Percentiles rank a stretch among this genome's conserved stretches.
Evolutionary conservation across 2,113 vertebrate species (phyloP).

Genomic region (Mobula hypostoma): DNA sequence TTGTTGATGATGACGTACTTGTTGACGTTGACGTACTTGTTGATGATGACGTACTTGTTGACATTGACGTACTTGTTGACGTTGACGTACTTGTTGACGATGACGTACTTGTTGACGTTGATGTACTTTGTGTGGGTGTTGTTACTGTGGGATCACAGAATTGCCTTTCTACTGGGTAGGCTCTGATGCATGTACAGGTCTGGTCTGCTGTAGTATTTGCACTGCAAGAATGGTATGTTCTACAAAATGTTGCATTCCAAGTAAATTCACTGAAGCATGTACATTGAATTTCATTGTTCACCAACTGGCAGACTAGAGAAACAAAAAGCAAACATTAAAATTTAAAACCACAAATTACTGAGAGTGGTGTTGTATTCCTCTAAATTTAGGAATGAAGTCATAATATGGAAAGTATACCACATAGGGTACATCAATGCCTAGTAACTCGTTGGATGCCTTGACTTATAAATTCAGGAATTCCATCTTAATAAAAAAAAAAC

Average conservation of each 20-base stretch:
- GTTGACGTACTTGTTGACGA: not conserved
- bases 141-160: constrained; percentile 44
- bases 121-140: not conserved
- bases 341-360: not conserved
- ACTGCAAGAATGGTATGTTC: constrained; percentile 46
- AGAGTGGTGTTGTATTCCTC: not conserved
- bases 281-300: constrained; percentile 47
- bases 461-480: not conserved
- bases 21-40: not conserved
- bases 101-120: not conserved
- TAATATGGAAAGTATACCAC: not conserved
- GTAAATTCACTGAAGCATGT: constrained; percentile 49
- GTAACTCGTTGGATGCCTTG: not conserved
- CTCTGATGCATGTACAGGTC: constrained; percentile 50
- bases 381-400: not conserved
- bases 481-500: not conserved
- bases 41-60: too few relatives aligned
- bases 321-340: not conserved
- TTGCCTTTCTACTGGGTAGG: constrained; percentile 45
- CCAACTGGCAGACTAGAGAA: constrained; percentile 46
- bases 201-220: not conserved
- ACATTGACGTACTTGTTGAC: not conserved
- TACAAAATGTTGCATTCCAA: constrained; percentile 48
- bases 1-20: too few relatives aligned
- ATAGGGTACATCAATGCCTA: not conserved